Evolutionary conservation across 2,797 vertebrate species (phyloP), one percentile per base, ranked within the genome.

Genomic region (Thunnus albacares): DNA sequence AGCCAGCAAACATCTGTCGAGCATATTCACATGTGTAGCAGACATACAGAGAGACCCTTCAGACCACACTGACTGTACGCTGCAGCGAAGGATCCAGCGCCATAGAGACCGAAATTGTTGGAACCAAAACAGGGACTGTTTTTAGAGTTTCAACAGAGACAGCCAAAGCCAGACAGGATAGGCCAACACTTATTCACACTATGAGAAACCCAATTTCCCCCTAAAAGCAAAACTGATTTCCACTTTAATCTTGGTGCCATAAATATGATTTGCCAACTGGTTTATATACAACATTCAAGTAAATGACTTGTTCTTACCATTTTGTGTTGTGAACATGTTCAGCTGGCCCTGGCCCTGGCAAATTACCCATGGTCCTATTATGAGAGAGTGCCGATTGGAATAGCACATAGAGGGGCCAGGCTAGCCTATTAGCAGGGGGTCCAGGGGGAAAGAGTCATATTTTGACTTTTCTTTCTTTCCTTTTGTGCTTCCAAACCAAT

Each of bases 1-100:
- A 94, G 92, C 90, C 87, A 84, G 92, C 89, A 47, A 94, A 95
- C 95, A 96, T 96, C 95, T 96, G 95, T 92, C 90, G 89, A 95
- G 92, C 94, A 95, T 90, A 95, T 94, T 91, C 92, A 91, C 90
- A 94, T 90, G 89, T 94, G 92, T 89, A 89, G 85, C 90, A 89
- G 90, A 93, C 86, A 84, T 89, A 88, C 86, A 64, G 80, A 83
- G 83, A 86, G 88, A 84, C 80, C 88, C 83, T 87, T 92, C 84
- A 87, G 89, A 91, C 89, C 84, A 89, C 91, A 91, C 88, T 74
- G 85, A 85, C 86, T 87, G 80, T 57, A 75, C 62, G 33, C 84
- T 82, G 70, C 85, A 81, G 73, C 53, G 26, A 60, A 59, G 61
- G 73, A 85, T 83, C 57, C 79, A 87, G 83, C 67, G 18, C 86